Percentiles rank a stretch among this genome's conserved stretches.
These are phyloP conservation scores for Neolamprologus toae DNA, from an alignment of 2,113 vertebrate species.

Conservation along the genomic window DNA sequence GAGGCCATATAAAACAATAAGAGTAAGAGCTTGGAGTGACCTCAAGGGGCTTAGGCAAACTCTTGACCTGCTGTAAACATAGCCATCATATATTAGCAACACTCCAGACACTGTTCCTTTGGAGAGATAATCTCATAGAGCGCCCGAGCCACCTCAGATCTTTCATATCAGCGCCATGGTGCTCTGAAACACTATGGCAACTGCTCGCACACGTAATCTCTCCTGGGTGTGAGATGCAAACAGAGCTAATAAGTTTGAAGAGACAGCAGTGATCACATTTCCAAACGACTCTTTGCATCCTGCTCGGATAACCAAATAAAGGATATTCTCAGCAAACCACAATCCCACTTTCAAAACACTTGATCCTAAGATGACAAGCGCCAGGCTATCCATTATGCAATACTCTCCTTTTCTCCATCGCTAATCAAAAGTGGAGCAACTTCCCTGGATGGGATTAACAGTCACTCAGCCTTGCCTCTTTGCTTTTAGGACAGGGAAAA, in stretches of 20 bases:
- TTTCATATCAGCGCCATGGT: conserved; percentile 30
- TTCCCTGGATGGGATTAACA: not conserved
- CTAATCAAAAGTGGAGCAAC: conserved; percentile 7
- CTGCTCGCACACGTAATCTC: conserved; percentile 33
- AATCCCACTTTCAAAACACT: conserved; percentile 28
- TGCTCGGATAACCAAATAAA: conserved; percentile 1
- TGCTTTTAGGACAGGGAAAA: not conserved
- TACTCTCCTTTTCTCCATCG: not conserved
- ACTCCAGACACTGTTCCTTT: conserved; percentile 27
- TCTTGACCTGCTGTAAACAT: conserved; percentile 24
- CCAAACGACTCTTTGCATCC: conserved; percentile 18
- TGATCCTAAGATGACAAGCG: conserved; percentile 34
- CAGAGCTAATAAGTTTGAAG: conserved; percentile 34
- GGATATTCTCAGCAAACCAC: conserved; percentile 31
- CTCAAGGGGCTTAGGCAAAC: conserved; percentile 4
- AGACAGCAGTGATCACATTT: conserved; percentile 39
- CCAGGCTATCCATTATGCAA: conserved; percentile 28
- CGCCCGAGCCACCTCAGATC: conserved; percentile 13
- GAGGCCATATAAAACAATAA: not conserved
- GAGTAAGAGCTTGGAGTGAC: not conserved
- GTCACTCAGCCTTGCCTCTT: not conserved
- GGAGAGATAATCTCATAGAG: conserved; percentile 34
- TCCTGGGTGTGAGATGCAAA: conserved; percentile 45
- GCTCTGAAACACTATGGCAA: conserved; percentile 38
- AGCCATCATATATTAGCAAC: conserved; percentile 23